Evolutionary conservation across 2,888 invertebrate genomes (phyloP), one percentile per base, ranked within the genome.

Genomic region (Andrena bucephala): DNA sequence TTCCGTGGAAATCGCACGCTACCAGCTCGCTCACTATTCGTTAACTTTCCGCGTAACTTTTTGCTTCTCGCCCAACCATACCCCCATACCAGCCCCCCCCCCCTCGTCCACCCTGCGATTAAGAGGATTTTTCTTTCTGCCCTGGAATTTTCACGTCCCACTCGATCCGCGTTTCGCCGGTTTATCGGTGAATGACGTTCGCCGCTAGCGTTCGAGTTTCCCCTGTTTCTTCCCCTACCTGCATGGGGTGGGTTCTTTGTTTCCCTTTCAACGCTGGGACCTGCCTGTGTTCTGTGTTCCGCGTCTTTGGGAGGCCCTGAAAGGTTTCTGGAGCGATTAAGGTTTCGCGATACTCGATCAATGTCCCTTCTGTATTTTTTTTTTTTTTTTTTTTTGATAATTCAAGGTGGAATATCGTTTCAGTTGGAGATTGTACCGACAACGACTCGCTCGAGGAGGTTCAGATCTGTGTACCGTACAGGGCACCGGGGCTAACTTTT

Each of bases 1-100:
- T 90, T 90, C 89, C 90, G 81, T 85, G 85, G 86, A 86, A 86
- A 87, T 90, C 87, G 83, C 84, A 60, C 80, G 69, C 85, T 71
- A 78, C 83, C 85, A 78, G 67, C 72, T 54, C 63, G 48, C 63
- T 74, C 83, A 24, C 71, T 60, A 71, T 80, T 87, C 79, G 86
- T 83, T 83, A 85, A 73, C 77, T 82, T 75, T 77, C 65, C 68
- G 27, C 79, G 73, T 68, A 84, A 84, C 85, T 86, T 89, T 87
- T 85, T 76, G 85, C 75, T 86, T 81, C 81, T 84, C 81, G 24
- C 4, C 4, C 24, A 20, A 13, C 54, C 54, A 1, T 42, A 10
- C 31, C 10, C 48, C 33, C 27, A 13, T 0, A 1, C 0, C 6
- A 33, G 6, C 8, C 67, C 2, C 27, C 0, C 6, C 52, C 6